Evolutionary conservation across 2,113 vertebrate species (phyloP), one percentile per base, ranked within the genome.

Genomic region (Apodemus speciosus): DNA sequence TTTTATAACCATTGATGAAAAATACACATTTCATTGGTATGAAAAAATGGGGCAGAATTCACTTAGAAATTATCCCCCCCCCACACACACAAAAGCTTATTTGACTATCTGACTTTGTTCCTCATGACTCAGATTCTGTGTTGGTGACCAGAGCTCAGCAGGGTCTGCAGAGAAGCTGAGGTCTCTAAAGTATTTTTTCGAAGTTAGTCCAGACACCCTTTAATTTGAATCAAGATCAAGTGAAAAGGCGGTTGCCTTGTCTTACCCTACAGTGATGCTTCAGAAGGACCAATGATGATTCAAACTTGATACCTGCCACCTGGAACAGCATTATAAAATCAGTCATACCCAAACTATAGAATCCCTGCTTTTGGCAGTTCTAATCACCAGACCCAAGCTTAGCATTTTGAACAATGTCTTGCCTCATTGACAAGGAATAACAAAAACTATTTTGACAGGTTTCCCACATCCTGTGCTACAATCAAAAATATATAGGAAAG

Each of bases 401-500:
- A 13, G 13, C 38, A 9, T 86, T 94, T 66, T 79, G 15, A 92
- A 88, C 4, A 76, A 58, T 35, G 30, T 75, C 43, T 89, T 90
- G n/a, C 64, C 87, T 94, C 76, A 43, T 14, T 46, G 76, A 73
- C 69, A 79, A 73, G 58, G 27, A 91, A 87, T 49, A 88, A 40
- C 9, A 72, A 85, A 91, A 93, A 51, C 15, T 32, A 90, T 11
- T 2, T 38, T 68, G n/a, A 60, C 38, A 16, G n/a, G 62, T 73
- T 80, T 91, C 32, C 64, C 69, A 81, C 83, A 49, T 69, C 58
- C 85, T 85, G 49, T 30, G 56, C 46, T 91, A 84, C 62, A 85
- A 75, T 92, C 64, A 88, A 93, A 92, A 72, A 88, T 92, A 95
- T 56, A 80, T 81, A 53, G 0, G 1, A 49, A 90, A 89, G 16